Evolutionary conservation across 2,113 vertebrate genomes (phyloP).

Genomic region (Caretta caretta): DNA sequence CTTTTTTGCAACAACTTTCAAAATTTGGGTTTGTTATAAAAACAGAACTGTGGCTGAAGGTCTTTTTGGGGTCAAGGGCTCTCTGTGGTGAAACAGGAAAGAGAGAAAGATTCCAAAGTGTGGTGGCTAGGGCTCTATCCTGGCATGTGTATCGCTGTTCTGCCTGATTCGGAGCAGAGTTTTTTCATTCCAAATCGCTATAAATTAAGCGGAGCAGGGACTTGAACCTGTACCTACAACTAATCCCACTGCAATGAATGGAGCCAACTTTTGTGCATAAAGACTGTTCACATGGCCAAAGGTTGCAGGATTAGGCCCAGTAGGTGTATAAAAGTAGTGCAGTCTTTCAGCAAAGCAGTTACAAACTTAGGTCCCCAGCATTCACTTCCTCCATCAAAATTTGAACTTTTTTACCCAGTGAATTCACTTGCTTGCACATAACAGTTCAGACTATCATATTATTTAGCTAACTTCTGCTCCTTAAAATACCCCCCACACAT

Average conservation of each 20-base stretch:
- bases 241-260: not conserved
- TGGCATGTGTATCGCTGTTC: not conserved
- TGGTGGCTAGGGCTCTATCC: not conserved
- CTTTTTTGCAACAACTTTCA: not conserved
- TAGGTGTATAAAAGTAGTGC: not conserved
- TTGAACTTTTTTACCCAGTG: not conserved
- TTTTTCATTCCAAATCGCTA: too few relatives aligned
- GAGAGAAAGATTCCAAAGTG: not conserved
- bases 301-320: not conserved
- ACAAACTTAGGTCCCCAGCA: not conserved
- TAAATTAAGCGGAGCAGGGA: not conserved
- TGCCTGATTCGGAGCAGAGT: fast-evolving
- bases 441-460: not conserved
- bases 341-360: not conserved
- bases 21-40: not conserved
- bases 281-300: not conserved
- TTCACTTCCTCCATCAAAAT: not conserved
- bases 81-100: not conserved
- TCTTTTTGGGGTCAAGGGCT: not conserved
- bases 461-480: not conserved
- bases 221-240: not conserved
- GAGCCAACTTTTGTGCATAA: fast-evolving
- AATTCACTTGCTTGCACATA: not conserved
- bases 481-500: not conserved
- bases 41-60: not conserved